These are phyloP conservation scores for Jordanella pulchra DNA, from an alignment of 2,797 vertebrate genomes.

Conservation along the genomic window DNA sequence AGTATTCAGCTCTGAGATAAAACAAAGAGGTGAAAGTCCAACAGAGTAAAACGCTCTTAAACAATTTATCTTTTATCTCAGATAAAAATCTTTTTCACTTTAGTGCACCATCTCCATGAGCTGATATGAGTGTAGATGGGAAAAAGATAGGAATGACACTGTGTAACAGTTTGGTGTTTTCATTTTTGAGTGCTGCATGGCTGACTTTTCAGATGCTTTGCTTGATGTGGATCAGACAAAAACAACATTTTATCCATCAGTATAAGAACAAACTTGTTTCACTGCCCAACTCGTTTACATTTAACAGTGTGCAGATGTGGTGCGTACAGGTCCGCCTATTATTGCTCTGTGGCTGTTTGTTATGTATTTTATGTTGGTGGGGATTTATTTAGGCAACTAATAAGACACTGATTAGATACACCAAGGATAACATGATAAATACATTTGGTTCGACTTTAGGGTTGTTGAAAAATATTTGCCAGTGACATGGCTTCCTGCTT, in stretches of 20 bases:
- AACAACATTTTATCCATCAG: conserved; percentile 62
- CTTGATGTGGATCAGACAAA: conserved; percentile 62
- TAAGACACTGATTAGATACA: not conserved
- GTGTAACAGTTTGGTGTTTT: conserved; percentile 57
- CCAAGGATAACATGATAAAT: not conserved
- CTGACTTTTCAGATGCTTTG: conserved; percentile 55
- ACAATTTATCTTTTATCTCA: conserved; percentile 2
- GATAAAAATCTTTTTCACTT: conserved; percentile 19
- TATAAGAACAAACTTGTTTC: conserved; percentile 33
- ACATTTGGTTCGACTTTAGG: not conserved
- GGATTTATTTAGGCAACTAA: not conserved
- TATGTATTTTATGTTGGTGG: no score
- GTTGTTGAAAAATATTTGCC: not conserved
- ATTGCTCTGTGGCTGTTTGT: not conserved
- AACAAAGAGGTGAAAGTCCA: conserved; percentile 32
- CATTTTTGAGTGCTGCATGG: conserved; percentile 44
- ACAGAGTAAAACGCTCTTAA: not conserved
- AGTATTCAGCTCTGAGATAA: conserved; percentile 3
- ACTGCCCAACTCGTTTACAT: conserved; percentile 10
- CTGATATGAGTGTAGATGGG: conserved; percentile 39
- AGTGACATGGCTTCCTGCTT: not conserved
- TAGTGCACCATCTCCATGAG: not conserved
- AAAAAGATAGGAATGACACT: conserved; percentile 39
- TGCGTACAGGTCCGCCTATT: not conserved
- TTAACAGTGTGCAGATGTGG: not conserved